These are phyloP conservation scores for Cyrtorhinus lividipennis DNA, from an alignment of 1,140 invertebrate species.

Conservation along the genomic window DNA sequence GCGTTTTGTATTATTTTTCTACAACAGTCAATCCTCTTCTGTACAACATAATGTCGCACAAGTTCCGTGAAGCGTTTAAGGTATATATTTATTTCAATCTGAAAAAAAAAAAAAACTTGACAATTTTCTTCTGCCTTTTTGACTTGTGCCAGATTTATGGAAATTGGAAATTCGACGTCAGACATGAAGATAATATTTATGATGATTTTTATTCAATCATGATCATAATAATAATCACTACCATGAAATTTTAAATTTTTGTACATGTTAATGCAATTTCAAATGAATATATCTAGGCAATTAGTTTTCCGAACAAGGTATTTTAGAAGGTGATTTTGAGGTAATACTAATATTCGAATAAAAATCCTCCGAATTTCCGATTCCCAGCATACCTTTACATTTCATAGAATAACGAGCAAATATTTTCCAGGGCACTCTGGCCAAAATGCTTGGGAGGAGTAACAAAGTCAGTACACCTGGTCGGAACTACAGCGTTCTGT, in stretches of 20 bases:
- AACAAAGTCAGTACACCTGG: constrained; percentile 24
- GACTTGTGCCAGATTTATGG: neutral
- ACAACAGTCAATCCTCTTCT: constrained; percentile 70
- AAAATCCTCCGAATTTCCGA: no score
- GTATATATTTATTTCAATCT: constrained; percentile 31
- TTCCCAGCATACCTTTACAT: no score
- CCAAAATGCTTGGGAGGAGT: constrained; percentile 31
- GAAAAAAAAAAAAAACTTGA: neutral
- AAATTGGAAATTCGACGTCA: neutral
- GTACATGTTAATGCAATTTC: no score
- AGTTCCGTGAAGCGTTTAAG: constrained; percentile 69
- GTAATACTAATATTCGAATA: no score
- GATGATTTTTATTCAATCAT: no score
- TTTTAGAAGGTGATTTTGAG: no score
- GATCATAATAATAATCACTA: no score
- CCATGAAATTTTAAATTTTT: no score
- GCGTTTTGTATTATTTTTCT: constrained; percentile 65
- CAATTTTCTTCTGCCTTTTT: neutral
- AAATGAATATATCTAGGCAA: no score
- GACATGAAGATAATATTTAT: no score
- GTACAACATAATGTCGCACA: constrained; percentile 76
- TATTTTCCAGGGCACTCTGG: constrained; percentile 31
- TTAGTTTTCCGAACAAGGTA: no score
- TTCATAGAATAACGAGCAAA: no score
- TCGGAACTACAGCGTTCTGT: constrained; percentile 23